Evolutionary conservation across 2,888 invertebrate genomes (phyloP), one percentile per base, ranked within the genome.

Genomic region (Microctonus hyperodae): DNA sequence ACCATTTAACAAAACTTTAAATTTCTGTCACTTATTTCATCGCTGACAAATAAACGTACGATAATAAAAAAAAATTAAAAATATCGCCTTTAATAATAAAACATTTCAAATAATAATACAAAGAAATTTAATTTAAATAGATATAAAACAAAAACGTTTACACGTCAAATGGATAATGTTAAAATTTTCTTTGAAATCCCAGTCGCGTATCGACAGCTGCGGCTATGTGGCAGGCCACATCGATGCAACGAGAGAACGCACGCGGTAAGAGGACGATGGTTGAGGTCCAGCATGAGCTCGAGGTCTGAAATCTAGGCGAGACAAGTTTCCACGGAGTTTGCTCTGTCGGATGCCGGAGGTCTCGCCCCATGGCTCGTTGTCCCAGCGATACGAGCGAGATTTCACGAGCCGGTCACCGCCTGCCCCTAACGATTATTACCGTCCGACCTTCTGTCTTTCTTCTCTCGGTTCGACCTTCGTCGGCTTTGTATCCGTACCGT

Each of bases 341-440:
- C 68, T 68, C 56, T 61, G 28, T 33, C 16, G 33, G 53, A 37
- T 64, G 57, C 60, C 59, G 51, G 40, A 59, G 25, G 61, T 63
- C 44, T 56, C 28, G 25, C 59, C 56, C 58, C 16, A 50, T 50
- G 62, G 65, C 68, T 73, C 68, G 71, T 72, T 71, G 70, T 71
- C 61, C 68, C 22, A 65, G 68, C 48, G 69, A 69, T 65, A 71
- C 70, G 64, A 72, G 64, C 69, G 68, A 69, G 65, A 72, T 73
- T 71, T 73, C 70, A 69, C 70, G 58, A 71, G 67, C 70, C 69
- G 72, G 72, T 71, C 71, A 72, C 72, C 73, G 71, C 60, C 69
- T 72, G 74, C 59, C 69, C 63, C 66, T 71, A 74, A 73, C 73
- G 73, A 72, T 74, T 73, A 74, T 73, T 73, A 72, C 74, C 67